Evolutionary conservation across 2,113 vertebrate genomes (phyloP).

Genomic region (Mustelus asterias): DNA sequence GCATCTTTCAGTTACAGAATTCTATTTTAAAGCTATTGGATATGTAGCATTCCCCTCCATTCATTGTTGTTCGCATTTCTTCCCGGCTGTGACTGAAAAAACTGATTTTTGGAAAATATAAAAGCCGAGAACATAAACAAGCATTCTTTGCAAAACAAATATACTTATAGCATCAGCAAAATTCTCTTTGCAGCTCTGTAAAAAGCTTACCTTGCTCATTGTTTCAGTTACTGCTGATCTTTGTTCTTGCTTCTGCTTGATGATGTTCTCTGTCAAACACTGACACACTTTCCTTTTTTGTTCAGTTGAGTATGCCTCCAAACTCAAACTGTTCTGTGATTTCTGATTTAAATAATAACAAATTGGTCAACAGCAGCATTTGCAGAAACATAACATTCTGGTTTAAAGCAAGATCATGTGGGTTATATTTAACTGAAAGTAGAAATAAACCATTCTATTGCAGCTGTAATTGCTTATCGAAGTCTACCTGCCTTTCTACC

Average conservation of each 20-base stretch:
- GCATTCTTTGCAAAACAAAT: not conserved
- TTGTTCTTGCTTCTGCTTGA: slow-evolving; percentile 74
- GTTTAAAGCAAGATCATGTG: slow-evolving; percentile 41
- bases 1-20: not conserved
- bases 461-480: no score
- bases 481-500: not conserved
- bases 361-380: slow-evolving; percentile 49
- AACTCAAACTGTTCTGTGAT: slow-evolving; percentile 90
- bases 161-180: not conserved
- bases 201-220: slow-evolving; percentile 69
- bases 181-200: not conserved
- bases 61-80: not conserved
- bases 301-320: slow-evolving; percentile 85
- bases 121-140: not conserved
- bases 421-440: not conserved
- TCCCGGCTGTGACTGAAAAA: not conserved
- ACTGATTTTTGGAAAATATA: not conserved
- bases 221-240: slow-evolving; percentile 48
- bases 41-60: not conserved
- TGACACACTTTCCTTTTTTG: slow-evolving; percentile 92
- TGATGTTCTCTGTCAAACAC: slow-evolving; percentile 88
- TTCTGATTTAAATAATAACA: slow-evolving; percentile 68
- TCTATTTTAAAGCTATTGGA: not conserved
- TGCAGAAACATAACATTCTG: slow-evolving; percentile 45
- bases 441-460: not conserved